Evolutionary conservation across 2,888 invertebrate species (phyloP).

Genomic region (Operophtera brumata): DNA sequence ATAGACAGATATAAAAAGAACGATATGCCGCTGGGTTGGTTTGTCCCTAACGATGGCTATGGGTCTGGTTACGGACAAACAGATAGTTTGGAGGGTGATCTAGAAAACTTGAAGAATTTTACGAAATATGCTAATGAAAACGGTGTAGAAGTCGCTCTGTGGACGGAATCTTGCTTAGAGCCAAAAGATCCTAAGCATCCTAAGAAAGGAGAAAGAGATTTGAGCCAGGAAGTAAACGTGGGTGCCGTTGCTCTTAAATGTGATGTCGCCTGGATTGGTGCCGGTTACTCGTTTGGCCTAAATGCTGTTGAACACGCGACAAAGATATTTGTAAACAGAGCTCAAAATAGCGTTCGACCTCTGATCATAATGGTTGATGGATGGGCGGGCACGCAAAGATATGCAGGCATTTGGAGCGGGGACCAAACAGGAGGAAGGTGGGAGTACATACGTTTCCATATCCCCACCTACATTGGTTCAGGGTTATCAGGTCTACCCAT

Average conservation of each 20-base stretch:
- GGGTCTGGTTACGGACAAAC: conserved; percentile 74
- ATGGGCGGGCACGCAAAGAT: conserved; percentile 73
- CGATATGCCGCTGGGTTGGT: conserved; percentile 73
- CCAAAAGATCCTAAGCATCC: conserved; percentile 64
- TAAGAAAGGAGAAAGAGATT: conserved; percentile 71
- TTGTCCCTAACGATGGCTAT: conserved; percentile 73
- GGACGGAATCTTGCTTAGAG: conserved; percentile 70
- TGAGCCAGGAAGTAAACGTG: conserved; percentile 58
- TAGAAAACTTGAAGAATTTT: conserved; percentile 64
- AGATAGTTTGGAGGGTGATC: conserved; percentile 63
- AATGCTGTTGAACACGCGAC: conserved; percentile 65
- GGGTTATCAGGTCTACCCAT: conserved; percentile 70
- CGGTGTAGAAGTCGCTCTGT: conserved; percentile 67
- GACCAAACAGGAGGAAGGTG: conserved; percentile 72
- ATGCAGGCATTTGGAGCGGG: conserved; percentile 70
- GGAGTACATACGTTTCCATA: conserved; percentile 75
- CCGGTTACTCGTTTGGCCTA: conserved; percentile 68
- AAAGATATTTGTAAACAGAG: conserved; percentile 51
- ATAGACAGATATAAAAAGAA: conserved; percentile 64
- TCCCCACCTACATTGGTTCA: conserved; percentile 70
- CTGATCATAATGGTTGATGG: conserved; percentile 72
- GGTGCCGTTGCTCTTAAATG: conserved; percentile 71
- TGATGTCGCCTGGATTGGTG: conserved; percentile 73
- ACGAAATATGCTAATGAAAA: conserved; percentile 55
- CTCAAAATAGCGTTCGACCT: conserved; percentile 48